phyloP scores from a whole-genome alignment of 2,797 vertebrate species.

The Tenualosa thibaudeaui region DNA sequence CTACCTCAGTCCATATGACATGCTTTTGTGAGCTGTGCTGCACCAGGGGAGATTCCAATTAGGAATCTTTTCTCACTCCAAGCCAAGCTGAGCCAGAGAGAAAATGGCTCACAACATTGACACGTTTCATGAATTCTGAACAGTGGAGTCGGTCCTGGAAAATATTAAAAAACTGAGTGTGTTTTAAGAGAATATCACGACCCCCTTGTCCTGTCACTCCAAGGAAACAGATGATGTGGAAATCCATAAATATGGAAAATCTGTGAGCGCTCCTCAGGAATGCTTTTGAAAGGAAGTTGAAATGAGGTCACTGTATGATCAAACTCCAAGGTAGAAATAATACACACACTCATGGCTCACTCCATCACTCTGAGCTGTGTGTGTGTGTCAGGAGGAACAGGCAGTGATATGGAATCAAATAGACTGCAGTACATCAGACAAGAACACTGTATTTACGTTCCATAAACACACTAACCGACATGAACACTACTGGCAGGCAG shows the following conservation, averaged over 20 bases:
- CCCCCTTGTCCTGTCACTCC: conserved; percentile 50
- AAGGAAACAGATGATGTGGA: conserved; percentile 47
- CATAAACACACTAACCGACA: not conserved
- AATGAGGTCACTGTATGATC: conserved; percentile 54
- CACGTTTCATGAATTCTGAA: conserved; percentile 40
- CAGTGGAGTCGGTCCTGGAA: conserved; percentile 47
- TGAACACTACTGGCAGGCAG: not conserved
- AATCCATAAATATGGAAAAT: conserved; percentile 53
- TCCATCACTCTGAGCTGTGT: not conserved
- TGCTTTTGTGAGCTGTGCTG: conserved; percentile 57
- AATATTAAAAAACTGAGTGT: conserved; percentile 48
- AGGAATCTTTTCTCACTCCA: conserved; percentile 60
- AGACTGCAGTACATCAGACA: not conserved
- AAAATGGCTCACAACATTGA: conserved; percentile 48
- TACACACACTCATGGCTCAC: not conserved
- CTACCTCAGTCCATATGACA: not conserved
- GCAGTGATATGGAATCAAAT: not conserved
- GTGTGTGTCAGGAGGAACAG: not conserved
- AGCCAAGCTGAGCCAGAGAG: conserved; percentile 9
- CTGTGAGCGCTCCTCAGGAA: conserved; percentile 46
- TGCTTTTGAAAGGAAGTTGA: conserved; percentile 54
- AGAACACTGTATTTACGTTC: not conserved
- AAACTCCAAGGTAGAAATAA: conserved; percentile 54
- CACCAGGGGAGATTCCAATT: conserved; percentile 46
- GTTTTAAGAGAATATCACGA: conserved; percentile 47